phyloP scores from a whole-genome alignment of 2,888 invertebrate species.

The Cerceris ruficornis region DNA sequence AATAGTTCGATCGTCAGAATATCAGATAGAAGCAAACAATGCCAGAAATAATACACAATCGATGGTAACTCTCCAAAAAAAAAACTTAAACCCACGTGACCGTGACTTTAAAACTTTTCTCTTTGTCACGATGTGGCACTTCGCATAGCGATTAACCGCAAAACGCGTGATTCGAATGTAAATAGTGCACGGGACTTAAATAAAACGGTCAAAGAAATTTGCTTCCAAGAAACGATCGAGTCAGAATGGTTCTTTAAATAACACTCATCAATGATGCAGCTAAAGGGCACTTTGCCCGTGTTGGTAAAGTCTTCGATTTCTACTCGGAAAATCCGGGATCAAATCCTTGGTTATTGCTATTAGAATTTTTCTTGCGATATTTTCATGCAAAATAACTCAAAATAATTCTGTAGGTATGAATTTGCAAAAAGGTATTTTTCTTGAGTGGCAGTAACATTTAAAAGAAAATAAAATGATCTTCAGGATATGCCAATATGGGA shows the following conservation, averaged over 20 bases:
- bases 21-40: constrained; percentile 24
- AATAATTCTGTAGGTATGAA: too few species aligned
- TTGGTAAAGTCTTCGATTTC: too few species aligned
- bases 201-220: constrained; percentile 24
- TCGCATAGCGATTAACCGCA: constrained; percentile 35
- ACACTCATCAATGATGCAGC: too few species aligned
- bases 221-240: background rate
- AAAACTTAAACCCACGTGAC: constrained; percentile 15
- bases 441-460: background rate
- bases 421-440: too few species aligned
- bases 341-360: too few species aligned
- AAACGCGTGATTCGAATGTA: constrained; percentile 41
- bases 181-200: background rate
- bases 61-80: constrained; percentile 5
- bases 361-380: too few species aligned
- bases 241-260: background rate
- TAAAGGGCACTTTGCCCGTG: too few species aligned
- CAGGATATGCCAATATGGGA: too few species aligned
- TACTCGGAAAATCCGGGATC: too few species aligned
- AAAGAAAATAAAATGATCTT: background rate
- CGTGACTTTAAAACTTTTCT: constrained; percentile 36
- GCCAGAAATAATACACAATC: constrained; percentile 22
- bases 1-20: too few species aligned
- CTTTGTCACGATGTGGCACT: constrained; percentile 42
- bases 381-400: too few species aligned